Conservation (phyloP, 1,140 invertebrate genomes). For the Aphidius gifuensis region DNA sequence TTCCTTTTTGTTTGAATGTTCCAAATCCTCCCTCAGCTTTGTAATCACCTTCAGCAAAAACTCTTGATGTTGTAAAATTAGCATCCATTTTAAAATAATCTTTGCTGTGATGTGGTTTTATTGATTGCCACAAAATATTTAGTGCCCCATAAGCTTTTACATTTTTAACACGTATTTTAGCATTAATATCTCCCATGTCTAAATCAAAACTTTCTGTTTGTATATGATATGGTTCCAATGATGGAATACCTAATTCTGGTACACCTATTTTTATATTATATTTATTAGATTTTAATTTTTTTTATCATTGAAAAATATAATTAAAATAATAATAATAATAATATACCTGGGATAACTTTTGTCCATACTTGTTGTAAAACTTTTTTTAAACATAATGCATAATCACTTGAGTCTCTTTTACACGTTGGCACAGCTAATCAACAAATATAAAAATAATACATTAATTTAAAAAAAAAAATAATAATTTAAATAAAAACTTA, state of each 20-base stretch:
- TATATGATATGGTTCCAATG: conserved; percentile 55
- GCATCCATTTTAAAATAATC: conserved; percentile 56
- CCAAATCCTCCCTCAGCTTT: conserved; percentile 54
- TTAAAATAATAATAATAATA: conserved; percentile 15
- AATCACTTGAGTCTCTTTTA: conserved; percentile 41
- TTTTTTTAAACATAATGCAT: conserved; percentile 47
- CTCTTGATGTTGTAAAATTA: conserved; percentile 53
- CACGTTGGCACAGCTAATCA: conserved; percentile 42
- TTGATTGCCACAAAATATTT: conserved; percentile 52
- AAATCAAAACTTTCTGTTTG: conserved; percentile 51
- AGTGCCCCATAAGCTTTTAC: conserved; percentile 53
- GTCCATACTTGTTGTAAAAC: conserved; percentile 51
- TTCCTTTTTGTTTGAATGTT: conserved; percentile 52
- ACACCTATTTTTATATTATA: conserved; percentile 53
- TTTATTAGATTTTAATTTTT: too few species aligned
- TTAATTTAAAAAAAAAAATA: not conserved
- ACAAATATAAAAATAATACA: conserved; percentile 17
- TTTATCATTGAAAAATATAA: too few species aligned
- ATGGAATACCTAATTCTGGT: conserved; percentile 51
- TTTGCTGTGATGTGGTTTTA: conserved; percentile 54
- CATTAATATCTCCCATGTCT: conserved; percentile 53
- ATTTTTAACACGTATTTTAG: conserved; percentile 50
- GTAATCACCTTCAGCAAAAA: conserved; percentile 53
- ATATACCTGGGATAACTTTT: conserved; percentile 41
- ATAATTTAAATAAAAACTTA: conserved; percentile 34